These are phyloP conservation scores for Diglossa cyanea DNA, from an alignment of 2,797 vertebrate species.

Conservation along the genomic window DNA sequence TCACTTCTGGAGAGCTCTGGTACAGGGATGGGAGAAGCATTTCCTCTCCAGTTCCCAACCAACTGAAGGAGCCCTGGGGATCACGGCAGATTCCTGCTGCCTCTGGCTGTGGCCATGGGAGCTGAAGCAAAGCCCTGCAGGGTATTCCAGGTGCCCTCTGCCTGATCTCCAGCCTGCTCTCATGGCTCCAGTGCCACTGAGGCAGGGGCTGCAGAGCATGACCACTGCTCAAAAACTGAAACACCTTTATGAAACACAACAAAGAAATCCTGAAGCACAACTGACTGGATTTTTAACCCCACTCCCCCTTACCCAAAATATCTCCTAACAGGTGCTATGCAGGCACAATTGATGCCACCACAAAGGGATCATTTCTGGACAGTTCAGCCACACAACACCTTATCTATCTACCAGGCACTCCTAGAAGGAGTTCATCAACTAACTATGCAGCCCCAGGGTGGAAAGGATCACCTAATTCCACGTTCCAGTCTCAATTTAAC, in stretches of 20 bases:
- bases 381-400: not conserved
- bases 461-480: not conserved
- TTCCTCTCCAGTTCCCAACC: not conserved
- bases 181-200: not conserved
- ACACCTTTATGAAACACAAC: not conserved
- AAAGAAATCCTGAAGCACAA: not conserved
- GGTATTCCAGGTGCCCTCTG: not conserved
- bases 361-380: not conserved
- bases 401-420: not conserved
- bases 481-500: not conserved
- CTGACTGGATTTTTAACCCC: not conserved
- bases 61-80: not conserved
- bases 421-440: not conserved
- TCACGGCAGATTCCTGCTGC: not conserved
- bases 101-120: not conserved
- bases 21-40: not conserved
- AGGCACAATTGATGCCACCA: not conserved
- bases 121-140: not conserved
- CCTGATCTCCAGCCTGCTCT: fast-evolving
- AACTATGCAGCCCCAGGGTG: not conserved
- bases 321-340: not conserved
- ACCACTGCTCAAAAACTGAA: not conserved
- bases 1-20: not conserved
- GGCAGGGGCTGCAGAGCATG: fast-evolving
- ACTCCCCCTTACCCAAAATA: not conserved